Evolutionary conservation across 2,888 invertebrate genomes (phyloP), one percentile per base, ranked within the genome.

Genomic region (Acronicta alni): DNA sequence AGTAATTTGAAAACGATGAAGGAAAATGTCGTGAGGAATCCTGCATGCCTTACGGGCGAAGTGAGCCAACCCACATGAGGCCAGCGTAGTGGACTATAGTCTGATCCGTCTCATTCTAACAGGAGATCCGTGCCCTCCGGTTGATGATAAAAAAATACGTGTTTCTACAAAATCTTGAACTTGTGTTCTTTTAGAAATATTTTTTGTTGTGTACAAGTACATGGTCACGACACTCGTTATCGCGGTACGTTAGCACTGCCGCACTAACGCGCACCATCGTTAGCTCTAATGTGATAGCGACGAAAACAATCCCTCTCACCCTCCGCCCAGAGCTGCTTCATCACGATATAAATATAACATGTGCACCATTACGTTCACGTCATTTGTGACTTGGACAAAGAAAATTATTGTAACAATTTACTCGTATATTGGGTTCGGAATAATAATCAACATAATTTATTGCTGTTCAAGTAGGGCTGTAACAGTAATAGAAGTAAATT

Each of bases 301-400:
- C 65, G 67, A 71, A 67, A 77, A 74, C 75, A 75, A 77, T 77
- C 62, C 42, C 52, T 56, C 55, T 57, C 67, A 35, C 64, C 67
- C 69, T 43, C 10, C 30, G 48, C 54, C 30, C 62, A 46, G 54
- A 30, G 64, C 64, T 41, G 55, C 48, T 58, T 48, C 55, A 20
- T 41, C 43, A 18, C n/a, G 26, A 10, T 20, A 67, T 41, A 53
- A 56, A 46, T 56, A 69, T 49, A 72, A 67, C 52, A 53, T 39
- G 48, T 56, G 55, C 52, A 49, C 18, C 20, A 39, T 17, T 6
- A 35, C 37, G 41, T 16, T 51, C 18, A 52, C 18, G 16, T 39
- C 41, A 38, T 61, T 61, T 18, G 41, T 41, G 17, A 9, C 18
- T 12, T 18, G 17, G 14, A 32, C 14, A n/a, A 10, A 32, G 32